phyloP scores from a whole-genome alignment of 1,140 invertebrate species.

The Nomia melanderi region DNA sequence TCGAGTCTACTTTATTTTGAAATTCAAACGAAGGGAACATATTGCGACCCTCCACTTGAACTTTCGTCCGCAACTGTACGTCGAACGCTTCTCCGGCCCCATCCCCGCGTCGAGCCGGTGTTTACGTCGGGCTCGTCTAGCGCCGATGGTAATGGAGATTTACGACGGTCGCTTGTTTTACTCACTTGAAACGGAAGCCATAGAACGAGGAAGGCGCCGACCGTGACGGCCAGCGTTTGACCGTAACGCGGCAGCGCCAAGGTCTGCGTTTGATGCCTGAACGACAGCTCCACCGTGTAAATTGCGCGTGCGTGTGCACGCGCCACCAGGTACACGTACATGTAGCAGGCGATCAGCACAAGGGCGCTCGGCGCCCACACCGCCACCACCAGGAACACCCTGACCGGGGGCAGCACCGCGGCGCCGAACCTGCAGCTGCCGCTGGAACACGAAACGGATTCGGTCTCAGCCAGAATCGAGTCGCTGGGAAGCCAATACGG shows the following conservation, averaged over 20 bases:
- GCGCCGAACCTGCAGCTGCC: slow-evolving; percentile 79
- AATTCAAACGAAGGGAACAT: too few species aligned
- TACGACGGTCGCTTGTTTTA: not conserved
- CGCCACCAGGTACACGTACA: slow-evolving; percentile 85
- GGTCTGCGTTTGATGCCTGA: slow-evolving; percentile 80
- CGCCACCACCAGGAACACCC: slow-evolving; percentile 81
- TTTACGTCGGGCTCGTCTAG: not conserved
- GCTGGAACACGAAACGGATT: slow-evolving; percentile 71
- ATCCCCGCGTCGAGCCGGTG: not conserved
- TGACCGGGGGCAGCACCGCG: slow-evolving; percentile 79
- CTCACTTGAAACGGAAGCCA: slow-evolving; percentile 86
- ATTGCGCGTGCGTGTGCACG: slow-evolving; percentile 85
- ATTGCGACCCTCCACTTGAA: too few species aligned
- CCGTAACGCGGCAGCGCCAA: slow-evolving; percentile 82
- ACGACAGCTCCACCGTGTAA: slow-evolving; percentile 84
- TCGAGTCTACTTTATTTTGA: too few species aligned
- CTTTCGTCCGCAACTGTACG: too few species aligned
- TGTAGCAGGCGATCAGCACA: slow-evolving; percentile 84
- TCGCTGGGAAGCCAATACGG: too few species aligned
- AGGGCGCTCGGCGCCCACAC: slow-evolving; percentile 83
- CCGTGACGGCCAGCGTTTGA: slow-evolving; percentile 84
- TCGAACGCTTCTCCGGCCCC: too few species aligned
- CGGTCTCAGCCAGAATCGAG: too few species aligned
- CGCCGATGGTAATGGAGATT: slow-evolving; percentile 5
- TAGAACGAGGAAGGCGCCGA: slow-evolving; percentile 83